Percentiles rank a stretch among this genome's conserved stretches.
Evolutionary conservation across 2,888 invertebrate genomes (phyloP).

Genomic region (Ochlodes sylvanus): DNA sequence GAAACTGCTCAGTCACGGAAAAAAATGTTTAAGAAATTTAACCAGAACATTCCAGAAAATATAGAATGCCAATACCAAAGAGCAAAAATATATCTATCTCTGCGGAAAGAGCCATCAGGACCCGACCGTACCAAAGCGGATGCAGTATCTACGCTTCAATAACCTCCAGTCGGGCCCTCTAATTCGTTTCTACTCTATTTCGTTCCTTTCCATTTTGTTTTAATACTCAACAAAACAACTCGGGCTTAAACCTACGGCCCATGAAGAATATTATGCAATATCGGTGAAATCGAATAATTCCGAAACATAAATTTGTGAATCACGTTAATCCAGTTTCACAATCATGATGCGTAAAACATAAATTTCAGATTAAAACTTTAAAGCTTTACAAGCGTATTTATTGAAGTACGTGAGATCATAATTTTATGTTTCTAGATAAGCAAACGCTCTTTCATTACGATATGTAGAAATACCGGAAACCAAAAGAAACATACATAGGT

Average conservation of each 20-base stretch:
- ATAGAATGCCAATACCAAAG: constrained; percentile 9
- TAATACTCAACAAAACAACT: neutral
- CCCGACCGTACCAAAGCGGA: constrained; percentile 11
- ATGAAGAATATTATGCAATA: constrained; percentile 6
- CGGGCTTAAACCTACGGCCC: neutral
- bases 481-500: neutral
- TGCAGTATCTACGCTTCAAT: constrained; percentile 5
- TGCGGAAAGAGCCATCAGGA: constrained; percentile 16
- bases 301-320: neutral
- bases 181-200: constrained; percentile 13
- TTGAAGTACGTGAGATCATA: too few species aligned
- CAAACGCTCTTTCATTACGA: neutral
- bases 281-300: neutral
- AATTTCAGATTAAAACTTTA: too few species aligned
- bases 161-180: constrained; percentile 5
- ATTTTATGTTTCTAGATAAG: neutral
- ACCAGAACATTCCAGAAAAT: neutral
- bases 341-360: neutral
- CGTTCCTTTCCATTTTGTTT: constrained; percentile 8
- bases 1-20: too few species aligned
- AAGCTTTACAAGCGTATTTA: too few species aligned
- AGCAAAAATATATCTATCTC: constrained; percentile 9
- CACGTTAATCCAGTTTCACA: neutral
- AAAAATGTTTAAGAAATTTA: neutral
- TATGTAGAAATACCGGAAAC: neutral